Base-by-base conservation (phyloP, 1,140 invertebrate genomes). In the Drosophila nikananu region DNA sequence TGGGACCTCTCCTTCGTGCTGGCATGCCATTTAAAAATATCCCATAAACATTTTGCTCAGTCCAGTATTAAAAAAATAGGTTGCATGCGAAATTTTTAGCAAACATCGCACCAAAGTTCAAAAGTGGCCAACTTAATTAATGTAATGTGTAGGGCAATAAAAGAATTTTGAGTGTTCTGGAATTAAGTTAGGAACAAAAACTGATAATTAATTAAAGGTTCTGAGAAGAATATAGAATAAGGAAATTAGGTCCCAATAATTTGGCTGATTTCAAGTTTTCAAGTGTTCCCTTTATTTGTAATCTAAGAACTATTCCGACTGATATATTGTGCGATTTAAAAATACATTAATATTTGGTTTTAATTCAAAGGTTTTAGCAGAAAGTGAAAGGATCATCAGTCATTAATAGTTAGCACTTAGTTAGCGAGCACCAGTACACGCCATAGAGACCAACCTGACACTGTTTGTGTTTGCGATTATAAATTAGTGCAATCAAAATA, bases 51-150 rank as follows among this genome's bases (percentile, higher is more conserved):
- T 75, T 75, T 75, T 75, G 59, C 48, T 49, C 55, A 52, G 72
- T 54, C 35, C 59, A 62, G 70, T 74, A 27, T 72, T 72, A n/a
- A 71, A 72, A 71, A 37, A 23, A 39, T 17, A 1, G 30, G 23
- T 61, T 75, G 58, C 59, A 75, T 75, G 70, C 70, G 64, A 75
- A 73, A 37, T 54, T 74, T 68, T 54, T 63, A 63, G 70, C 70
- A 51, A 60, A 49, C 32, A 52, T 52, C 10, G 35, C 70, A 60
- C 35, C 46, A 72, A 73, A 73, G 42, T 73, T 73, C 54, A 60
- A 73, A 59, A 73, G 44, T 72, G 67, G 46, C 67, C n/a, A 55
- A 71, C 67, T 71, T 71, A 71, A 71, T 71, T 71, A 71, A 73
- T 51, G 27, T 73, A 73, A 72, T 59, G 54, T 60, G 27, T 32